A percentile compares a stretch with the other conserved stretches of the same genome.
Conservation (phyloP, 2,797 vertebrate species). For the Sebastes nivosus region DNA sequence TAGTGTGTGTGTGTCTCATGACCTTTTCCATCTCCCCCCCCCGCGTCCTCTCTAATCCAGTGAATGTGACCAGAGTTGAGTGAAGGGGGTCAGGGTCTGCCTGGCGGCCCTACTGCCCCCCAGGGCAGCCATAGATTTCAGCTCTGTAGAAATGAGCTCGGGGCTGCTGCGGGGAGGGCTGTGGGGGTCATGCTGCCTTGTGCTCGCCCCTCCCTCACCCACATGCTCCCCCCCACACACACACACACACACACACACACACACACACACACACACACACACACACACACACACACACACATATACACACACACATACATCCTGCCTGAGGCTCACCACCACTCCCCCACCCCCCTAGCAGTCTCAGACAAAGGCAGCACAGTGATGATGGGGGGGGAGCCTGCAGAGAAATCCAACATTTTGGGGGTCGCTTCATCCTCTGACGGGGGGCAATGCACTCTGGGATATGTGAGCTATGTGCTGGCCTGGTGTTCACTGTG, state of each 20-base stretch:
- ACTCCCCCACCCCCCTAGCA: constrained; percentile 18
- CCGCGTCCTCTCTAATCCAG: constrained; percentile 45
- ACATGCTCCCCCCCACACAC: neutral
- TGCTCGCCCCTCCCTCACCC: neutral
- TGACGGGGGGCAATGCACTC: neutral
- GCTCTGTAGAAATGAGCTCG: constrained; percentile 86
- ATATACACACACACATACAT: neutral
- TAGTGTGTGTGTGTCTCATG: too few relatives aligned
- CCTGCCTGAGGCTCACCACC: constrained; percentile 18
- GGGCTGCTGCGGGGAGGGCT: constrained; percentile 35
- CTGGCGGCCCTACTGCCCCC: constrained; percentile 77
- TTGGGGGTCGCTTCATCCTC: neutral
- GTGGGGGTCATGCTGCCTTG: constrained; percentile 45
- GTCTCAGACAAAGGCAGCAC: constrained; percentile 43
- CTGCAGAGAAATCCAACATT: constrained; percentile 13
- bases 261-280: neutral
- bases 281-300: too few relatives aligned
- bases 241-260: too few relatives aligned
- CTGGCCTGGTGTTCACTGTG: neutral
- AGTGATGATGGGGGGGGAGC: neutral
- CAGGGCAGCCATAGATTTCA: constrained; percentile 87
- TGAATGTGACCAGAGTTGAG: constrained; percentile 84
- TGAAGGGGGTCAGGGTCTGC: constrained; percentile 91
- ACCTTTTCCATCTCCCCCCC: too few relatives aligned
- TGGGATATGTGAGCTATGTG: constrained; percentile 21